Base-by-base conservation (phyloP, 2,888 invertebrate genomes). In the Rotaria socialis region DNA sequence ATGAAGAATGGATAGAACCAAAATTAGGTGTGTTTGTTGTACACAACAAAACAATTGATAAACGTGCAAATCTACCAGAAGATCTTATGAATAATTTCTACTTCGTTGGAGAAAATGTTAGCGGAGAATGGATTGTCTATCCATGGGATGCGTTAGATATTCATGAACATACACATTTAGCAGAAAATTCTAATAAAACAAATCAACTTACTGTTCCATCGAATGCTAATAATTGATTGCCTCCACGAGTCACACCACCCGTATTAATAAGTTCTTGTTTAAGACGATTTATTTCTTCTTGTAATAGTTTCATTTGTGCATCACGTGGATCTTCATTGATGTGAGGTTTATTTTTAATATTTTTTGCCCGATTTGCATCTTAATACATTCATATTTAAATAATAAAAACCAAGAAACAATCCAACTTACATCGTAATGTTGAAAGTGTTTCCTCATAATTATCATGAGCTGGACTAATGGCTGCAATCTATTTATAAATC, bases 311-410 rank as follows among this genome's bases (percentile, higher is more conserved):
- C 19, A 96, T 91, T 89, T 95, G 93, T 0, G 96, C 94, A 89
- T 96, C 96, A 90, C 96, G 96, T 0, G 96, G 96, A 90, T 96
- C 96, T 91, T 96, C 95, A 90, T 96, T 96, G 43, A 96, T 94
- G 89, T 93, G 93, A 0, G 95, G 95, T 88, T 92, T 92, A 90
- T 96, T 96, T 89, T 94, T 94, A 88, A 96, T 96, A 90, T 95
- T 95, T 91, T 96, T 95, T 11, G 95, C 95, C 87, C 95, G 92
- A 89, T 95, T 95, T 0, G 95, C 95, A 90, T 95, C 67, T 67
- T 96, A n/a, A 86, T 19, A 16, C 22, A 50, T 56, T 35, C 2
- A 52, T 86, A 50, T 35, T 58, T 19, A 7, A 74, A 41, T 35
- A 41, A 52, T 24, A 55, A 6, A 7, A 19, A 27, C 7, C n/a